Conservation (phyloP, 2,113 vertebrate genomes). For the Clinocottus analis region DNA sequence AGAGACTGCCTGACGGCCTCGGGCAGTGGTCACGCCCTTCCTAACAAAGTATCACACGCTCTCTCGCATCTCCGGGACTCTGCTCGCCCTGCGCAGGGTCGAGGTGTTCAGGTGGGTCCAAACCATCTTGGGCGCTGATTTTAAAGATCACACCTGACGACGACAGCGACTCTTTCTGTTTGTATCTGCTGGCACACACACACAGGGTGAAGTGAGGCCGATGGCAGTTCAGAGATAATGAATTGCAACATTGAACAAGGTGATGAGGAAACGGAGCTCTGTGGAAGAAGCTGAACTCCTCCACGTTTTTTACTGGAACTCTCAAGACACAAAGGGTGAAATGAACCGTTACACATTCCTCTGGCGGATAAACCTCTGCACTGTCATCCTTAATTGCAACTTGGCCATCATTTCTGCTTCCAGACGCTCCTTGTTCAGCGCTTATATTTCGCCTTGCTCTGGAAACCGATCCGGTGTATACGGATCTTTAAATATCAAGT, state of each 20-base stretch:
- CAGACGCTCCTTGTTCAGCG: not conserved
- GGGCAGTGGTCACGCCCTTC: conserved; percentile 1
- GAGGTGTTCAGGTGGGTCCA: not conserved
- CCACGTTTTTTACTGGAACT: conserved; percentile 47
- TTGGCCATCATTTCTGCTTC: not conserved
- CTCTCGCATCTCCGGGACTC: not conserved
- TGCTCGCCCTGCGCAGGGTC: not conserved
- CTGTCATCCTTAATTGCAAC: not conserved
- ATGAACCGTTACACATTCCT: not conserved
- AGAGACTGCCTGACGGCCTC: not conserved
- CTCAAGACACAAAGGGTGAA: not conserved
- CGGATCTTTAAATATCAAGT: not conserved
- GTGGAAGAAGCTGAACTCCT: no score
- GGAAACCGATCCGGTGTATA: not conserved
- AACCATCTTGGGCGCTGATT: no score
- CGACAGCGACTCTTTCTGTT: not conserved
- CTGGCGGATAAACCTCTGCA: not conserved
- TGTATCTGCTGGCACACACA: not conserved
- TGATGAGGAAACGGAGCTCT: conserved; percentile 5
- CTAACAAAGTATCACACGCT: conserved; percentile 2
- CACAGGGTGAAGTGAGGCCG: no score
- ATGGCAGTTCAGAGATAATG: not conserved
- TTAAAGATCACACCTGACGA: not conserved
- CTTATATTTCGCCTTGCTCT: not conserved
- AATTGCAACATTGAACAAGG: not conserved